Percentiles rank a stretch among this genome's conserved stretches.
Conservation (phyloP, 2,797 vertebrate species). For the Aldrovandia affinis region DNA sequence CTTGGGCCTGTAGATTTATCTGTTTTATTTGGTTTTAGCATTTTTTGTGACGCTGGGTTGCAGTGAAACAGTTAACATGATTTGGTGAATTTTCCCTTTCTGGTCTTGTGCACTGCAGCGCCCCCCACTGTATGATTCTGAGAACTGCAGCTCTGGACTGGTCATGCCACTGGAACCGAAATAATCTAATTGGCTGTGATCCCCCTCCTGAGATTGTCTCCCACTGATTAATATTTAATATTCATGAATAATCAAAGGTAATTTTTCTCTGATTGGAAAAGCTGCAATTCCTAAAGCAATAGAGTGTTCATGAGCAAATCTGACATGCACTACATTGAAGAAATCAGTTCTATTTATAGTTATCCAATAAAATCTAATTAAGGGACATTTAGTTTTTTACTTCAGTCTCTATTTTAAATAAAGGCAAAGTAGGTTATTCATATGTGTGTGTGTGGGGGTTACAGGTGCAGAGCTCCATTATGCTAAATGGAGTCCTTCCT, state of each 20-base stretch:
- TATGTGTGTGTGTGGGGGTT: conserved; percentile 15
- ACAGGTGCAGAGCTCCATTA: neutral
- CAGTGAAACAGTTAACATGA: conserved; percentile 48
- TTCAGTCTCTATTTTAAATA: conserved; percentile 3
- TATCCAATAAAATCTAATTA: neutral
- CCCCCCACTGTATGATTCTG: conserved; percentile 45
- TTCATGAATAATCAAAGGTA: conserved; percentile 27
- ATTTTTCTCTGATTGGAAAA: conserved; percentile 35
- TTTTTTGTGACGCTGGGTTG: neutral
- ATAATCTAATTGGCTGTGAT: conserved; percentile 30
- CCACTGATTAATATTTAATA: conserved; percentile 33
- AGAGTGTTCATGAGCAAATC: conserved; percentile 36
- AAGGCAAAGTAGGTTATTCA: neutral
- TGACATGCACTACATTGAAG: conserved; percentile 14
- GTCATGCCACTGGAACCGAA: conserved; percentile 7
- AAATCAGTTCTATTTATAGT: conserved; percentile 38
- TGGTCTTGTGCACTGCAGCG: conserved; percentile 54
- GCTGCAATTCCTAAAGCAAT: conserved; percentile 31
- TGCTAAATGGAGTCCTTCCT: neutral
- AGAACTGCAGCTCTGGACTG: conserved; percentile 32
- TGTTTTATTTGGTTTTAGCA: neutral
- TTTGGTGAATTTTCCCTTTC: neutral
- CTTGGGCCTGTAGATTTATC: neutral
- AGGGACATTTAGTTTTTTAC: neutral
- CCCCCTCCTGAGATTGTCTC: conserved; percentile 11